Evolutionary conservation across 2,113 vertebrate genomes (phyloP).

Genomic region (Phalacrocorax aristotelis): DNA sequence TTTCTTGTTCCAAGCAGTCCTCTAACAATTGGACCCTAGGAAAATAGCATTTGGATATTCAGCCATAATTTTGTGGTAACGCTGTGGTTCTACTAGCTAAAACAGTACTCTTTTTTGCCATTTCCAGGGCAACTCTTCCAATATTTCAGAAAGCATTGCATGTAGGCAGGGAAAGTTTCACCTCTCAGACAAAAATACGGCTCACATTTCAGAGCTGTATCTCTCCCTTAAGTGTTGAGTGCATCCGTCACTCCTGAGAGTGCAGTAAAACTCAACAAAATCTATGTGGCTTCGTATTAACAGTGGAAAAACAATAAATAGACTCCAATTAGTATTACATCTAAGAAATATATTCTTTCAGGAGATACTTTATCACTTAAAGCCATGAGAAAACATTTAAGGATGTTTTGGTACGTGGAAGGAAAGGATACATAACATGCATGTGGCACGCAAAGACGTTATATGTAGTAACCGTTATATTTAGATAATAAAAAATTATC

Average conservation of each 20-base stretch:
- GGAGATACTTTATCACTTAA: background rate
- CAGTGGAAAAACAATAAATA: background rate
- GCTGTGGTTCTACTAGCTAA: background rate
- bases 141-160: background rate
- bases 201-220: background rate
- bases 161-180: background rate
- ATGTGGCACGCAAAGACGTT: background rate
- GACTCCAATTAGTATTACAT: background rate
- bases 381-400: background rate
- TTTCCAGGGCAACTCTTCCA: background rate
- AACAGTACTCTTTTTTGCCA: background rate
- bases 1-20: background rate
- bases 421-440: background rate
- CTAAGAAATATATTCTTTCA: background rate
- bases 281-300: background rate
- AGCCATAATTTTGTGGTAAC: background rate
- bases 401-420: background rate
- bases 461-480: background rate
- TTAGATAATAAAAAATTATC: conserved; percentile 4
- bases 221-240: background rate
- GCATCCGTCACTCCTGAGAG: background rate
- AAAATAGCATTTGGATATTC: background rate
- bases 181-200: background rate
- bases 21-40: background rate
- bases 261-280: background rate